Evolutionary conservation across 2,797 vertebrate species (phyloP).

Genomic region (Rhabdomys pumilio): DNA sequence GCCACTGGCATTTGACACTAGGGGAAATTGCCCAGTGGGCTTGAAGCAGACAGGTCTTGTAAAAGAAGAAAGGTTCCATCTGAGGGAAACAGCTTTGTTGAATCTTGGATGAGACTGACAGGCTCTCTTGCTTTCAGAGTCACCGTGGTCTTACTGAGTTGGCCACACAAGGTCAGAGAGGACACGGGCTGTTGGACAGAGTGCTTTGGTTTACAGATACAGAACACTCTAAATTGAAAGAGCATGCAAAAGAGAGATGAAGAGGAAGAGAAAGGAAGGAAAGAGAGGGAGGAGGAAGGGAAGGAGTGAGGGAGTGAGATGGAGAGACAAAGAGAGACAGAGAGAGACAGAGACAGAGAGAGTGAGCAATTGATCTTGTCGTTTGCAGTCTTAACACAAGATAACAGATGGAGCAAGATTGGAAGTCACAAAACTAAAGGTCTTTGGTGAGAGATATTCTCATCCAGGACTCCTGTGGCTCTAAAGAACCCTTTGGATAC

Average conservation of each 20-base stretch:
- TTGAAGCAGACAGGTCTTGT: not conserved
- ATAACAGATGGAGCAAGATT: slow-evolving; percentile 82
- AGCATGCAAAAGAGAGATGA: not conserved
- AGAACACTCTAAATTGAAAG: slow-evolving; percentile 75
- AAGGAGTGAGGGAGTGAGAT: not conserved
- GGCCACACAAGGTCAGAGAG: slow-evolving; percentile 49
- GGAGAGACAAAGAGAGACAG: not conserved
- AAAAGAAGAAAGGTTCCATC: not conserved
- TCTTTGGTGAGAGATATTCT: slow-evolving; percentile 76
- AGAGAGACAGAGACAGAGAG: not conserved
- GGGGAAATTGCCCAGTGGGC: not conserved
- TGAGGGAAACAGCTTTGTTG: not conserved
- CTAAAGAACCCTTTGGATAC: slow-evolving; percentile 70
- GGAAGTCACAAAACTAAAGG: slow-evolving; percentile 85
- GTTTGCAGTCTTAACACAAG: slow-evolving; percentile 82
- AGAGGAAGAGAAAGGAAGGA: not conserved
- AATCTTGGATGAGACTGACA: not conserved
- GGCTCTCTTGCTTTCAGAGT: not conserved
- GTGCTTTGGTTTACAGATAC: slow-evolving; percentile 73
- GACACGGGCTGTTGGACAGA: slow-evolving; percentile 53
- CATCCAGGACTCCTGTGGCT: slow-evolving; percentile 74
- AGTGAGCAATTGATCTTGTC: slow-evolving; percentile 81
- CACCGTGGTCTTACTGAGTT: not conserved
- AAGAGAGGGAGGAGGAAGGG: not conserved
- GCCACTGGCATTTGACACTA: not conserved